These are phyloP conservation scores for Chouioia cunea DNA, from an alignment of 2,888 invertebrate species.

Conservation along the genomic window DNA sequence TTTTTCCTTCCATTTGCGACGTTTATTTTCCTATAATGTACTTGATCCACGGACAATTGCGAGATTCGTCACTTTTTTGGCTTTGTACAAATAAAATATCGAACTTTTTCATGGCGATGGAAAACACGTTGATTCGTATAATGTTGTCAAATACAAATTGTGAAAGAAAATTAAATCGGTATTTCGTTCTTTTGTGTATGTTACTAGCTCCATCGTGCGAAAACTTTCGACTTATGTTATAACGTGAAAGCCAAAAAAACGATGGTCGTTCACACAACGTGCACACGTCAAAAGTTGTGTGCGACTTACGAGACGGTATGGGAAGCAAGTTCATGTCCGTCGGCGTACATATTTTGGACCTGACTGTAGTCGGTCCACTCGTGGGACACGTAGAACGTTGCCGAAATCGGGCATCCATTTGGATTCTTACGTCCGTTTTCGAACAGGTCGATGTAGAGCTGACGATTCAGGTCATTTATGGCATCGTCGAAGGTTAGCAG, in stretches of 20 bases:
- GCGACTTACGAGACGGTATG: conserved; percentile 95
- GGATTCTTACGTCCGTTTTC: conserved; percentile 91
- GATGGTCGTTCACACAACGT: background rate
- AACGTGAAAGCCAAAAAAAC: background rate
- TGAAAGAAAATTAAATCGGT: background rate
- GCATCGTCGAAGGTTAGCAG: conserved; percentile 95
- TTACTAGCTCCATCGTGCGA: no score
- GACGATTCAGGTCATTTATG: conserved; percentile 94
- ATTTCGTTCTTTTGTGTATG: no score
- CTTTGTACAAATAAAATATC: background rate
- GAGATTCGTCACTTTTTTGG: conserved; percentile 13
- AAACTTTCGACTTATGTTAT: no score
- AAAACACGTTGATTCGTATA: no score
- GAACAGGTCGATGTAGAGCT: conserved; percentile 88
- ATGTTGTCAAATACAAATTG: background rate
- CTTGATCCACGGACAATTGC: background rate
- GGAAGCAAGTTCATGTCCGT: conserved; percentile 97
- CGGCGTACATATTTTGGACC: conserved; percentile 94
- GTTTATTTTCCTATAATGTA: background rate
- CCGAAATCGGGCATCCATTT: conserved; percentile 91
- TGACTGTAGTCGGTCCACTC: conserved; percentile 99
- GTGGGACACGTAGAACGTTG: conserved; percentile 98
- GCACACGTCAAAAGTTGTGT: background rate
- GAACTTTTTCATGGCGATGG: no score
- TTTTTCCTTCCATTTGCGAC: background rate